These are phyloP conservation scores for Diorhabda carinulata DNA, from an alignment of 1,140 invertebrate species.

Conservation along the genomic window DNA sequence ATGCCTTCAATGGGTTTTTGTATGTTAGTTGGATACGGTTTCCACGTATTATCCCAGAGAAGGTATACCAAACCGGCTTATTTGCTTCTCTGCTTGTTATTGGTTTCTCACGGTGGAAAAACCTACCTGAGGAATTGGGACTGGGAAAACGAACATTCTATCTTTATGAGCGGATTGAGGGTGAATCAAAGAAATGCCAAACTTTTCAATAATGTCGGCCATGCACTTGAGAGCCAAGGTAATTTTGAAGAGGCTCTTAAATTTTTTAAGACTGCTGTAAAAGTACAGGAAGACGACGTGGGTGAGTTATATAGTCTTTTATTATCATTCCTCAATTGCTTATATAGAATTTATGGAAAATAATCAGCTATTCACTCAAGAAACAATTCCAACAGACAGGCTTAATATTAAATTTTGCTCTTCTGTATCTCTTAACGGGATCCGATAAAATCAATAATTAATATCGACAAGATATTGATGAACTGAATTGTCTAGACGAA, in stretches of 20 bases:
- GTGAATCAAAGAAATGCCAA: constrained; percentile 93
- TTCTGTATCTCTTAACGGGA: no score
- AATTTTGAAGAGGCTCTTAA: constrained; percentile 69
- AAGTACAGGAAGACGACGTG: constrained; percentile 92
- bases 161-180: constrained; percentile 87
- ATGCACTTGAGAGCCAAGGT: constrained; percentile 84
- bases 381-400: no score
- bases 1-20: constrained; percentile 98
- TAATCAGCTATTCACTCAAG: no score
- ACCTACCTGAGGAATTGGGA: constrained; percentile 85
- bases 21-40: constrained; percentile 83
- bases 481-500: no score
- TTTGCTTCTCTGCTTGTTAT: constrained; percentile 59
- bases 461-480: no score
- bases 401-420: no score
- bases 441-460: no score
- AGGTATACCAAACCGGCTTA: constrained; percentile 59
- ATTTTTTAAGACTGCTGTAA: constrained; percentile 90
- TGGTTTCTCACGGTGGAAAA: constrained; percentile 75
- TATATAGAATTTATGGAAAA: no score
- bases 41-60: constrained; percentile 52
- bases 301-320: constrained; percentile 43
- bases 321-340: constrained; percentile 42
- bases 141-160: constrained; percentile 88
- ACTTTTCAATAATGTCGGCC: constrained; percentile 95